These are phyloP conservation scores for Mantis religiosa DNA, from an alignment of 2,888 invertebrate species.

Conservation along the genomic window DNA sequence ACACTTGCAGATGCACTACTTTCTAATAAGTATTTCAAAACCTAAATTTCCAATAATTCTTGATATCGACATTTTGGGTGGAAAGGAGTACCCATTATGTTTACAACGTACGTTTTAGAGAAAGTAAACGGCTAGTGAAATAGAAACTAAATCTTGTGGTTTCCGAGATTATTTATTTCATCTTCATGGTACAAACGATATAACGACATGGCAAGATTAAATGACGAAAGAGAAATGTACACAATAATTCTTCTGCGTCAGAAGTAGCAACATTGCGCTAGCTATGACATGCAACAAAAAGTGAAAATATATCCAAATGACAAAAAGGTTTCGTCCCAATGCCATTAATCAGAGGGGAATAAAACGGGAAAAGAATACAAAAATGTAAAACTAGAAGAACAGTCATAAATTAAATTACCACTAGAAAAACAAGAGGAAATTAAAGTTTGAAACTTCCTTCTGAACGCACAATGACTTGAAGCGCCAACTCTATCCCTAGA, in stretches of 20 bases:
- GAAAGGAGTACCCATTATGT: no score
- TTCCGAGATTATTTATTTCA: not conserved
- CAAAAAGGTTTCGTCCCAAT: not conserved
- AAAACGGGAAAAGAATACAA: not conserved
- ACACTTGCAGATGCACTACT: no score
- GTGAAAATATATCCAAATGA: not conserved
- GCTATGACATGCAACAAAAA: not conserved
- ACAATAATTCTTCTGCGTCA: not conserved
- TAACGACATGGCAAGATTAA: not conserved
- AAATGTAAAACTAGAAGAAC: not conserved
- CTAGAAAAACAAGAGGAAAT: not conserved
- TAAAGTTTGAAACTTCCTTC: not conserved
- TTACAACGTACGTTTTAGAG: no score
- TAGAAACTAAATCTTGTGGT: no score
- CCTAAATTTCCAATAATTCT: no score
- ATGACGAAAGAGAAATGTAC: not conserved
- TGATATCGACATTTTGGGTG: no score
- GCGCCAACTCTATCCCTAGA: not conserved
- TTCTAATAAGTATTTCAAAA: no score
- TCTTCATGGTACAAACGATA: not conserved
- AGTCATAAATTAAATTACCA: not conserved
- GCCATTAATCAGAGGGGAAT: not conserved
- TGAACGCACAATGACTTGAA: not conserved
- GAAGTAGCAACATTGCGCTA: not conserved
- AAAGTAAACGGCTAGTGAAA: no score